These are phyloP conservation scores for Tachycineta bicolor DNA, from an alignment of 2,113 vertebrate species.

Conservation along the genomic window DNA sequence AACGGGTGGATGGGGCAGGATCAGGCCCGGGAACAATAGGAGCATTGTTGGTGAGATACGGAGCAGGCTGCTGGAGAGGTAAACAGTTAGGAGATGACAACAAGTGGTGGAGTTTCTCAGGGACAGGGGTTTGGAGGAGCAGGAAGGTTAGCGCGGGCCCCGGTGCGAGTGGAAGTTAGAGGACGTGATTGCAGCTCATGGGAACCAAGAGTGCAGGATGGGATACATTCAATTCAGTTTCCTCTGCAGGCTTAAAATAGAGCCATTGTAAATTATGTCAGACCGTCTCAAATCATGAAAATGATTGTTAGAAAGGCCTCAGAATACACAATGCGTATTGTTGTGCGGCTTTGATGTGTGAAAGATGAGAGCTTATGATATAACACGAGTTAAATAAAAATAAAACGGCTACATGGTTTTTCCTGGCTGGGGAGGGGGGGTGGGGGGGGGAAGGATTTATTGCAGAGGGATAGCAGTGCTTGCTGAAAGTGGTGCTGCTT, in stretches of 20 bases:
- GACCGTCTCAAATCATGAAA: slow-evolving; percentile 89
- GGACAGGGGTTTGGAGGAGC: slow-evolving; percentile 77
- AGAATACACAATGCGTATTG: slow-evolving; percentile 87
- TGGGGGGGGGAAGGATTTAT: slow-evolving; percentile 9
- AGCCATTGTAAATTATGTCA: slow-evolving; percentile 97
- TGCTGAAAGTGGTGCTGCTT: background rate
- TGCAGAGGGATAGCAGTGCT: background rate
- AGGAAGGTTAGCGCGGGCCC: slow-evolving; percentile 79
- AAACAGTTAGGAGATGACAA: slow-evolving; percentile 74
- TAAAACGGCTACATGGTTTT: slow-evolving; percentile 50
- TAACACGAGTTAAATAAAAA: slow-evolving; percentile 71
- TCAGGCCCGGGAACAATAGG: slow-evolving; percentile 60
- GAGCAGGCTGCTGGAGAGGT: slow-evolving; percentile 65
- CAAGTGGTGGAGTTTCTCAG: slow-evolving; percentile 77
- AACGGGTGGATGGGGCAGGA: slow-evolving; percentile 28
- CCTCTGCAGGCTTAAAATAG: slow-evolving; percentile 98
- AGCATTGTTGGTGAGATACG: slow-evolving; percentile 39
- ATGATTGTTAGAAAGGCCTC: slow-evolving; percentile 86
- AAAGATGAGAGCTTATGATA: slow-evolving; percentile 87
- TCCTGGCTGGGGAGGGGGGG: slow-evolving; percentile 25
- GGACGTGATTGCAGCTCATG: slow-evolving; percentile 96
- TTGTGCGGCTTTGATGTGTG: slow-evolving; percentile 91
- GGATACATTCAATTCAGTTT: slow-evolving; percentile 99
- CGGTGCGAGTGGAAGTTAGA: slow-evolving; percentile 83
- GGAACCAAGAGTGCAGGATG: slow-evolving; percentile 98